Base-by-base conservation (phyloP, 2,113 vertebrate species). In the Eurystomus gularis region DNA sequence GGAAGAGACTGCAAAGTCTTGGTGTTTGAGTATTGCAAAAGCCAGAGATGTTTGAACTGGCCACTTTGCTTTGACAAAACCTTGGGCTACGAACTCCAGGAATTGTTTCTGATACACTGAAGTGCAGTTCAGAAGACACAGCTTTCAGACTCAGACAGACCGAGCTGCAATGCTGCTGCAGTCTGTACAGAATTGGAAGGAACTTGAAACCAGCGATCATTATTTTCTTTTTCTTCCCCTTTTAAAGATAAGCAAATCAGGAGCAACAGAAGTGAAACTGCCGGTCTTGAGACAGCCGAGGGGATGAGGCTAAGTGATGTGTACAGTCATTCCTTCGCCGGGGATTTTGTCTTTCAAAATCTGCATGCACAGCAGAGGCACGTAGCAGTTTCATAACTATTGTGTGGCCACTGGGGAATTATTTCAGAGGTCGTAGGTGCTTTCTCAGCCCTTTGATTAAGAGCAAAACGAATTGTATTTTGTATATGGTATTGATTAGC, bases 241-340 rank as follows among this genome's bases (percentile, higher is more conserved):
- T 96, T 94, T 62, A 82, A 72, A 77, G 49, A 64, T 71, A 93
- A 86, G 73, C 86, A 96, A 93, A 95, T 87, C 13, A 75, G 25
- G n/a, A 82, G 11, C n/a, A 79, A 70, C 28, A 86, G 96, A 97
- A 97, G 44, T 95, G 95, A 97, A 96, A 96, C 92, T 57, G 11
- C 57, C 25, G 24, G n/a, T 55, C 55, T 58, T 1, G 3, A 92
- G 80, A 84, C 28, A 48, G 24, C 4, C 1, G 0, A 76, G 17
- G 13, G 35, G 29, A 82, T 17, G 9, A 75, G 51, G 33, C 39
- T 86, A 42, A n/a, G 10, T 64, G 64, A 57, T 57, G 35, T 76
- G 49, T 85, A 20, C 13, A 69, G 54, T 61, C 49, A 42, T 68
- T 65, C 51, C 49, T 64, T 65, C 58, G 20, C 10, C 18, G 88